These are phyloP conservation scores for Struthio camelus DNA, from an alignment of 2,113 vertebrate species.

Conservation along the genomic window DNA sequence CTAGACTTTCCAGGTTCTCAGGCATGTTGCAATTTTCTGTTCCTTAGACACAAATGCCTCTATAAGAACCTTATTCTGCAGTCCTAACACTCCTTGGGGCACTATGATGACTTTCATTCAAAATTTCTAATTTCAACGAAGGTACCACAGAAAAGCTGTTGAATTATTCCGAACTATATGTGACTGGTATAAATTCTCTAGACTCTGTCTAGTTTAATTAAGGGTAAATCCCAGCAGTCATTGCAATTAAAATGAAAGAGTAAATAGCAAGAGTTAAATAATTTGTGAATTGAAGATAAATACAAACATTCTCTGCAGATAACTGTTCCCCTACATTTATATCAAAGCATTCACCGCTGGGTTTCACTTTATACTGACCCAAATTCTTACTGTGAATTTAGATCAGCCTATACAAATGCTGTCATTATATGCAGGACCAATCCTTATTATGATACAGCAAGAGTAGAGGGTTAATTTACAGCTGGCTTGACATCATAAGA, in stretches of 20 bases:
- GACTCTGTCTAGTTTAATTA: slow-evolving; percentile 16
- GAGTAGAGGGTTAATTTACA: background rate
- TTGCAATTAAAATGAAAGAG: background rate
- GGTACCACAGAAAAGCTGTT: background rate
- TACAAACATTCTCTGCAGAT: background rate
- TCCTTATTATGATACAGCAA: background rate
- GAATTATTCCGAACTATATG: slow-evolving; percentile 27
- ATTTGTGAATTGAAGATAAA: background rate
- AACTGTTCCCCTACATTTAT: background rate
- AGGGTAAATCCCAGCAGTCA: background rate
- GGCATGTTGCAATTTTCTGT: background rate
- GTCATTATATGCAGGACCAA: background rate
- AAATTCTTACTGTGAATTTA: background rate
- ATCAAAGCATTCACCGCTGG: background rate
- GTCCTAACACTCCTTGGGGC: background rate
- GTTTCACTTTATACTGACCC: background rate
- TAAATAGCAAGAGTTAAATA: slow-evolving; percentile 1
- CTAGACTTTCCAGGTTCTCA: background rate
- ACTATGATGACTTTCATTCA: background rate
- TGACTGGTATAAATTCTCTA: background rate
- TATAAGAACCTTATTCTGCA: background rate
- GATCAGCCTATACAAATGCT: background rate
- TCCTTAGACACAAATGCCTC: background rate
- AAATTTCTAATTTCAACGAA: slow-evolving; percentile 12
- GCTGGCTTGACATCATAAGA: background rate